Conservation (phyloP, 2,888 invertebrate genomes). For the Liodrosophila aerea region DNA sequence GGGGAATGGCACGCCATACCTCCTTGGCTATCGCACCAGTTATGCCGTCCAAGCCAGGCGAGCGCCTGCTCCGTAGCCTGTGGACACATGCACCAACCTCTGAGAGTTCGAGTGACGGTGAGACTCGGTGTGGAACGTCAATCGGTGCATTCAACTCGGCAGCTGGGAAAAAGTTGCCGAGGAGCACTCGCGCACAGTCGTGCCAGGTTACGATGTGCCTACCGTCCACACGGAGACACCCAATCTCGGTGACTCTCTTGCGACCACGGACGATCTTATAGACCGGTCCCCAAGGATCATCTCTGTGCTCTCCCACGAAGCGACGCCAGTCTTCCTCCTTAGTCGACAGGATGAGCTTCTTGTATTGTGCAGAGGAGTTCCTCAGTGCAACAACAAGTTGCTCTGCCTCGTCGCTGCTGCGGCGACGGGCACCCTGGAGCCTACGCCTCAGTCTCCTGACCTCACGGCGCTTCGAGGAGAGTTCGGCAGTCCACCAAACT, state of each 20-base stretch:
- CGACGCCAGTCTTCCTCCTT: not conserved
- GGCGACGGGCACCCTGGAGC: constrained; percentile 20
- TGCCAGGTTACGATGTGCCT: constrained; percentile 17
- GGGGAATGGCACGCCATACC: no score
- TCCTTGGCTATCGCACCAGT: no score
- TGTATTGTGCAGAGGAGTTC: no score
- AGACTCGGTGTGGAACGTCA: not conserved
- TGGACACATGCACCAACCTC: no score
- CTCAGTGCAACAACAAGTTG: no score
- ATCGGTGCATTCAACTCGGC: not conserved
- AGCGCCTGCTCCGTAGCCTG: no score
- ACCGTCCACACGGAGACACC: constrained; percentile 8
- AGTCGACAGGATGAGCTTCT: no score
- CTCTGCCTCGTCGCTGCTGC: constrained; percentile 2
- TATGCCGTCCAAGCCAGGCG: no score
- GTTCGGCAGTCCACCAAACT: constrained; percentile 27
- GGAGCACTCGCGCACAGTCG: constrained; percentile 20
- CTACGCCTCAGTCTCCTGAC: constrained; percentile 26
- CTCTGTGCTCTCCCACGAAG: constrained; percentile 8
- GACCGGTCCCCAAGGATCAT: constrained; percentile 17
- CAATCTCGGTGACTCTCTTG: constrained; percentile 9
- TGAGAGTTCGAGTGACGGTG: constrained; percentile 14
- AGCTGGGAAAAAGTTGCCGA: constrained; percentile 15
- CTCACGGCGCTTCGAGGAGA: constrained; percentile 12
- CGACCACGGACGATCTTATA: constrained; percentile 17